Evolutionary conservation across 2,797 vertebrate genomes (phyloP).

Genomic region (Bovichtus diacanthus): DNA sequence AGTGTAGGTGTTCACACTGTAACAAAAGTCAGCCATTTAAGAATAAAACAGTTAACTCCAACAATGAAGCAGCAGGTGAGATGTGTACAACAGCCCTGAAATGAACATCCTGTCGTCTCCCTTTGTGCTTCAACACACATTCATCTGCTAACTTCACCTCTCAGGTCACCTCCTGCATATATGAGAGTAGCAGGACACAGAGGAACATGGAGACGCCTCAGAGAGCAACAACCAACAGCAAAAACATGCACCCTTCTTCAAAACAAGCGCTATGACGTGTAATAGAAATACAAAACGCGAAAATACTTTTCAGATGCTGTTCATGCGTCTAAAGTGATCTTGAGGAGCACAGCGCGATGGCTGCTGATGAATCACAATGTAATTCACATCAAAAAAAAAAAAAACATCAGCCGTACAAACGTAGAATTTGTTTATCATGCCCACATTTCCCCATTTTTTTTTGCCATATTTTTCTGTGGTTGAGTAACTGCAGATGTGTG

Average conservation of each 20-base stretch:
- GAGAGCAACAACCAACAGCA: constrained; percentile 8
- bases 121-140: not conserved
- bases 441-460: constrained; percentile 63
- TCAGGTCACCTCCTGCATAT: not conserved
- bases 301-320: not conserved
- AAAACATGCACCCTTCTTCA: not conserved
- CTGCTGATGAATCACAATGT: constrained; percentile 1
- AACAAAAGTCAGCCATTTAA: not conserved
- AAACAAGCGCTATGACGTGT: not conserved
- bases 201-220: not conserved
- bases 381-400: constrained; percentile 34
- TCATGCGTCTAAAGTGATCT: not conserved
- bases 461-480: constrained; percentile 62
- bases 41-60: not conserved
- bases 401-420: constrained; percentile 16
- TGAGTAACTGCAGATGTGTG: constrained; percentile 81
- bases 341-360: not conserved
- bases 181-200: not conserved
- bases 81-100: not conserved
- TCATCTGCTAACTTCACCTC: constrained; percentile 1
- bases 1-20: not conserved
- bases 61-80: constrained; percentile 30
- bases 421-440: constrained; percentile 45
- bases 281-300: not conserved
- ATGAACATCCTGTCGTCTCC: not conserved